These are phyloP conservation scores for Drosophila kanapiae DNA, from an alignment of 1,140 invertebrate species.

Conservation along the genomic window DNA sequence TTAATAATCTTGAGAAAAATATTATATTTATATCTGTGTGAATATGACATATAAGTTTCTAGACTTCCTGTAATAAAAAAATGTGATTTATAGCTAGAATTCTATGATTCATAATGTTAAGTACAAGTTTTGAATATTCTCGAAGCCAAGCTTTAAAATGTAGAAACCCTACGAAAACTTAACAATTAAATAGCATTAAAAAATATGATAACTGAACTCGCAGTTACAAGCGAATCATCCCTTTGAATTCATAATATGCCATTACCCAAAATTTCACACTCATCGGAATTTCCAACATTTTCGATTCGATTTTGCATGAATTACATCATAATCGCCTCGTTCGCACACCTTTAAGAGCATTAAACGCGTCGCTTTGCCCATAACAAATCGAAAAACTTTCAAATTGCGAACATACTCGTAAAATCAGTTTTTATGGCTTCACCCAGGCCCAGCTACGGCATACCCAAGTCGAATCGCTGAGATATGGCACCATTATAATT, in stretches of 20 bases:
- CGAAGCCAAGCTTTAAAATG: no score
- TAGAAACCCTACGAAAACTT: background rate
- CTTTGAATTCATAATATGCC: slow-evolving; percentile 26
- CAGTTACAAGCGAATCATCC: background rate
- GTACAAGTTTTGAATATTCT: background rate
- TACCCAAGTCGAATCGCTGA: slow-evolving; percentile 39
- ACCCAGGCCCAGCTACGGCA: slow-evolving; percentile 22
- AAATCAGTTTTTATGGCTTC: slow-evolving; percentile 59
- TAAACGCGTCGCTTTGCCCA: slow-evolving; percentile 45
- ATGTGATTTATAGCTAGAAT: background rate
- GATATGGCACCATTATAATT: slow-evolving; percentile 59
- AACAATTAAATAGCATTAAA: background rate
- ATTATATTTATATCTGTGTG: background rate
- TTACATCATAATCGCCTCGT: slow-evolving; percentile 53
- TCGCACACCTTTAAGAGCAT: slow-evolving; percentile 50
- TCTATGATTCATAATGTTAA: background rate
- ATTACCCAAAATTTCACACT: slow-evolving; percentile 13
- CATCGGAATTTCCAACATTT: slow-evolving; percentile 29
- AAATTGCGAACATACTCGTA: slow-evolving; percentile 52
- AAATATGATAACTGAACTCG: no score
- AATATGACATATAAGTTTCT: background rate
- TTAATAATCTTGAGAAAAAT: background rate
- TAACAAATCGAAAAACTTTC: slow-evolving; percentile 55
- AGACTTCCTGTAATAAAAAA: background rate
- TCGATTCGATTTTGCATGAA: slow-evolving; percentile 37